These are phyloP conservation scores for Ecliptopera silaceata DNA, from an alignment of 2,888 invertebrate species.

Conservation along the genomic window DNA sequence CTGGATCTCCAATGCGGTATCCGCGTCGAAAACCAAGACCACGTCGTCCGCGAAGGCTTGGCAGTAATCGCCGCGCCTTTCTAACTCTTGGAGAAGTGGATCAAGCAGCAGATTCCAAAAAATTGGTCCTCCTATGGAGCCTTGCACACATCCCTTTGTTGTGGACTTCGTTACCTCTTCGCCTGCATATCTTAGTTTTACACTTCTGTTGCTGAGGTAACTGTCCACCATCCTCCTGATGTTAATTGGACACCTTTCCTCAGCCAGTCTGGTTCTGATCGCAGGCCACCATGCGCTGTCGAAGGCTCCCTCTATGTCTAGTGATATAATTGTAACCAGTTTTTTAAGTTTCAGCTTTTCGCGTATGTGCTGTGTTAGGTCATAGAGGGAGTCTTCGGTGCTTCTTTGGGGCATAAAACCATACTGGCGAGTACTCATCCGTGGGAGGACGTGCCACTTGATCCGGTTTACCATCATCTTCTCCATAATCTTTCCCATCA, in stretches of 20 bases:
- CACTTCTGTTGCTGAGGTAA: constrained; percentile 14
- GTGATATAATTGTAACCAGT: not conserved
- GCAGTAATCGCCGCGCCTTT: not conserved
- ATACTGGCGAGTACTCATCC: constrained; percentile 1
- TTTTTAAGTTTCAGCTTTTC: not conserved
- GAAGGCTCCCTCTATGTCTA: constrained; percentile 1
- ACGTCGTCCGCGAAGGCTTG: constrained; percentile 30
- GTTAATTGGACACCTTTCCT: constrained; percentile 12
- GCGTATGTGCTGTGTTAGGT: not conserved
- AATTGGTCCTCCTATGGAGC: constrained; percentile 5
- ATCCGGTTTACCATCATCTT: constrained; percentile 2
- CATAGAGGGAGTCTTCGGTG: constrained; percentile 14
- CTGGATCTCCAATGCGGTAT: constrained; percentile 15
- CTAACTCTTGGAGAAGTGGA: constrained; percentile 10
- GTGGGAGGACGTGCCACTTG: constrained; percentile 6
- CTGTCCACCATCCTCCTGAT: constrained; percentile 9
- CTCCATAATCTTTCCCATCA: constrained; percentile 31
- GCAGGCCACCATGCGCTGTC: constrained; percentile 13
- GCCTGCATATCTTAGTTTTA: constrained; percentile 25
- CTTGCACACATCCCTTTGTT: constrained; percentile 3
- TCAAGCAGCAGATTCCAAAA: constrained; percentile 33
- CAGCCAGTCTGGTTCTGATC: constrained; percentile 11
- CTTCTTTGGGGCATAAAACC: constrained; percentile 10
- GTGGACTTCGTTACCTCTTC: constrained; percentile 1
- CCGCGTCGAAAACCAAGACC: constrained; percentile 16